Base-by-base conservation (phyloP, 2,113 vertebrate species). In the Megaleporinus macrocephalus region DNA sequence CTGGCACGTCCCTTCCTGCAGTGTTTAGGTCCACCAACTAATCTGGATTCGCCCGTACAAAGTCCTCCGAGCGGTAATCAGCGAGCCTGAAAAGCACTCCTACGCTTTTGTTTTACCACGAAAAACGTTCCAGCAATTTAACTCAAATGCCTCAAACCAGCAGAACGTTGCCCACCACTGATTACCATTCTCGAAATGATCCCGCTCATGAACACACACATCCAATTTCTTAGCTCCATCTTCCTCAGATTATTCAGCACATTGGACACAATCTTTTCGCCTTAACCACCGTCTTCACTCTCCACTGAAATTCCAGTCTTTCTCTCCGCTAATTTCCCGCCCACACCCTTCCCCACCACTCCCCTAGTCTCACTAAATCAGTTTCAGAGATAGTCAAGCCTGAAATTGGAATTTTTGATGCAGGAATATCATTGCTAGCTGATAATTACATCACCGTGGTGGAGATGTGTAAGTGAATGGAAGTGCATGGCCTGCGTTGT, bases 371-470 rank as follows among this genome's bases (percentile, higher is more conserved):
- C 94, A 92, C 94, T 91, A 53, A 65, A 73, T 24, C 30, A 72
- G 53, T 93, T 88, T 89, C 91, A 93, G 93, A 93, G 93, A 95
- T 94, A 95, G 91, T 94, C 94, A 95, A 94, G 93, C 95, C 94
- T 96, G 95, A 96, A 96, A 96, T 95, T 95, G 94, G 94, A 95
- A 94, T 65, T 95, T 94, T 93, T 94, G 95, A 95, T 91, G 93
- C 95, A 95, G 94, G 93, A 90, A 93, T 93, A 93, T 95, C 84
- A 90, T 81, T 85, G 79, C 36, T 84, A 73, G 26, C 75, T 83
- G 71, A 75, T 94, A 95, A 95, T 95, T 95, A 94, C 91, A 87
- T 94, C 91, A 92, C 90, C 90, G 91, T 92, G 70, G 85, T 92
- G 88, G 30, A 68, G 29, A 36, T 36, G 4, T 36, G 36, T 36